phyloP scores from a whole-genome alignment of 2,888 invertebrate species.

The Beris chalybata region DNA sequence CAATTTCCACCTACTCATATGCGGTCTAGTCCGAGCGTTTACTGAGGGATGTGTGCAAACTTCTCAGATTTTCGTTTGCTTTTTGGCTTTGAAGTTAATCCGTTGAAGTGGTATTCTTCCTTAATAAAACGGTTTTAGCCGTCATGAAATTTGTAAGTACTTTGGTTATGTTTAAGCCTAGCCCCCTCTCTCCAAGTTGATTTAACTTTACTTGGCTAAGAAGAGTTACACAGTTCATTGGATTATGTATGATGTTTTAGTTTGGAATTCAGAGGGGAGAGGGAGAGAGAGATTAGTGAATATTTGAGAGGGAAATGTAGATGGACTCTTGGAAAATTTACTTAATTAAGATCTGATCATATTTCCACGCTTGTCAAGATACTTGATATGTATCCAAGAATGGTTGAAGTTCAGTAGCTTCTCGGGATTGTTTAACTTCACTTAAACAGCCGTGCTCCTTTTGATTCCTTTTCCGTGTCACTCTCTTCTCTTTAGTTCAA shows the following conservation, averaged over 20 bases:
- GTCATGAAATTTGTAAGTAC: neutral
- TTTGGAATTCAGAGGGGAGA: neutral
- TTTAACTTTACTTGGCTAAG: neutral
- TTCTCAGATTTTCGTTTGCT: conserved; percentile 16
- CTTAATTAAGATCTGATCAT: too few species aligned
- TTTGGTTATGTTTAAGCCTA: neutral
- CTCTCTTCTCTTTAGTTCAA: too few species aligned
- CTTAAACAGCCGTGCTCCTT: too few species aligned
- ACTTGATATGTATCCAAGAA: too few species aligned
- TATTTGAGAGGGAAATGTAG: neutral
- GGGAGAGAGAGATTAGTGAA: neutral
- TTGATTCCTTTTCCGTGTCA: too few species aligned
- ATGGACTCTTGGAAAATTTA: neutral
- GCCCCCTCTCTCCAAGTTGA: neutral
- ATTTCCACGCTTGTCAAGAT: too few species aligned
- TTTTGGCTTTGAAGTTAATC: conserved; percentile 22
- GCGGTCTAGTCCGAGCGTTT: too few species aligned
- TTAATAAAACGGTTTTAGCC: neutral
- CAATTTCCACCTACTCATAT: too few species aligned
- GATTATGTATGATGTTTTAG: too few species aligned
- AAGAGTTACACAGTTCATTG: too few species aligned
- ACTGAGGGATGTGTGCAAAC: neutral
- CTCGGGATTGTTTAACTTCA: too few species aligned
- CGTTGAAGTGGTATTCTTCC: conserved; percentile 19
- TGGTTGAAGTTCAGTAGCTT: too few species aligned